A percentile compares a stretch with the other conserved stretches of the same genome.
These are phyloP conservation scores for Abrostola tripartita DNA, from an alignment of 2,888 invertebrate species.

Conservation along the genomic window DNA sequence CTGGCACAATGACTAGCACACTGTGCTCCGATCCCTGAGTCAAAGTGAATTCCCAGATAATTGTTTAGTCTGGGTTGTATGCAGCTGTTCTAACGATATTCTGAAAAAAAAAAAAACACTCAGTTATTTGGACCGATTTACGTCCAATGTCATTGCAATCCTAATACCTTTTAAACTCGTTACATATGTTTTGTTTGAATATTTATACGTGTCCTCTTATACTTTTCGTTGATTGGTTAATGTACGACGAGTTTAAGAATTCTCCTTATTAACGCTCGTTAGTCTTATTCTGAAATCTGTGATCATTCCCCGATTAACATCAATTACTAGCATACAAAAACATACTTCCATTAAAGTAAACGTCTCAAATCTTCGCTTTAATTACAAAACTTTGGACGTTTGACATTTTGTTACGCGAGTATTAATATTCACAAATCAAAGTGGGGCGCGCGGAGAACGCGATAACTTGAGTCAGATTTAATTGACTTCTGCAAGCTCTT, in stretches of 20 bases:
- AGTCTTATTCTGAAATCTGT: neutral
- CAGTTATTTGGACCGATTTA: neutral
- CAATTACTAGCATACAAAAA: neutral
- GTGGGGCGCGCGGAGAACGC: slow-evolving; percentile 23
- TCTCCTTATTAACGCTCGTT: no score
- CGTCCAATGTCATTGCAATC: neutral
- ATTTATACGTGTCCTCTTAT: no score
- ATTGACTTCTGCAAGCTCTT: slow-evolving; percentile 42
- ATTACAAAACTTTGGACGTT: slow-evolving; percentile 53
- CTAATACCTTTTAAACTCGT: no score
- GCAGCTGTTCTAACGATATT: no score
- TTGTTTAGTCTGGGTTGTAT: no score
- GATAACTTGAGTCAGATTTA: slow-evolving; percentile 42
- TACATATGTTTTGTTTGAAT: no score
- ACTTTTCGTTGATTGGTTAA: no score
- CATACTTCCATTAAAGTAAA: slow-evolving; percentile 26
- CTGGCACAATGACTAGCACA: no score
- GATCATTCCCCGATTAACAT: neutral
- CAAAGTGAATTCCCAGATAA: no score
- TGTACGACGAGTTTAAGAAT: no score
- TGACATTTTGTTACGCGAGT: slow-evolving; percentile 49
- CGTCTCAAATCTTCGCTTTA: slow-evolving; percentile 35
- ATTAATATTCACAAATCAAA: slow-evolving; percentile 63
- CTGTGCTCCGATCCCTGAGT: neutral
- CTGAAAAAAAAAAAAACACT: neutral